Base-by-base conservation (phyloP, 2,888 invertebrate species). In the Torymus tubicola region DNA sequence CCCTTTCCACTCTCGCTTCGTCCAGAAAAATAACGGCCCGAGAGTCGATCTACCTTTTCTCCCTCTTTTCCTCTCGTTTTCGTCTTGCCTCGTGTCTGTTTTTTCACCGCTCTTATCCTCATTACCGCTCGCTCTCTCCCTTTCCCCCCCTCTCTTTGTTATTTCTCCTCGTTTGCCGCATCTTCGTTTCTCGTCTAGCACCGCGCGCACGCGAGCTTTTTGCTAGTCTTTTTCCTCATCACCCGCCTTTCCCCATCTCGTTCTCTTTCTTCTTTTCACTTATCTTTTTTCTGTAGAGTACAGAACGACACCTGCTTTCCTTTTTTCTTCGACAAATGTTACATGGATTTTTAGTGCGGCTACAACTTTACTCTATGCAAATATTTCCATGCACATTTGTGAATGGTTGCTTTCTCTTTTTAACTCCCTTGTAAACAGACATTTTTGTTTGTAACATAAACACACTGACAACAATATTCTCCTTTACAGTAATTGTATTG, bases 91-190 rank as follows among this genome's bases (percentile, higher is more conserved):
- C 65, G 42, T 16, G 11, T 58, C 2, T n/a, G 60, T 76, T 76
- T 76, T 76, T 52, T 31, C 69, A 5, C 24, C n/a, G 61, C 76
- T 76, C 69, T 76, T 76, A 76, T 61, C 68, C 76, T 76, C 69
- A 76, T 76, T 76, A 69, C 53, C 68, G 18, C 31, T 18, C 53
- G 55, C 53, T 71, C 53, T 61, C 63, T 10, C 64, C 55, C 60
- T 13, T 21, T 24, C 13, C 31, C 11, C 31, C 53, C 13, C 31
- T 3, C 31, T 24, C 13, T 60, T 73, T 68, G 24, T 58, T 42
- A 8, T 60, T 60, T 55, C 52, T 31, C 24, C 53, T n/a, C 21
- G 42, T 57, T 65, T 65, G 12, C 55, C 52, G 42, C 24, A n/a
- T 16, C 55, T 2, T 8, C 42, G 14, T 12, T 31, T 24, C 52